A percentile compares a stretch with the other conserved stretches of the same genome.
These are phyloP conservation scores for Melanogrammus aeglefinus DNA, from an alignment of 2,797 vertebrate species.

Conservation along the genomic window DNA sequence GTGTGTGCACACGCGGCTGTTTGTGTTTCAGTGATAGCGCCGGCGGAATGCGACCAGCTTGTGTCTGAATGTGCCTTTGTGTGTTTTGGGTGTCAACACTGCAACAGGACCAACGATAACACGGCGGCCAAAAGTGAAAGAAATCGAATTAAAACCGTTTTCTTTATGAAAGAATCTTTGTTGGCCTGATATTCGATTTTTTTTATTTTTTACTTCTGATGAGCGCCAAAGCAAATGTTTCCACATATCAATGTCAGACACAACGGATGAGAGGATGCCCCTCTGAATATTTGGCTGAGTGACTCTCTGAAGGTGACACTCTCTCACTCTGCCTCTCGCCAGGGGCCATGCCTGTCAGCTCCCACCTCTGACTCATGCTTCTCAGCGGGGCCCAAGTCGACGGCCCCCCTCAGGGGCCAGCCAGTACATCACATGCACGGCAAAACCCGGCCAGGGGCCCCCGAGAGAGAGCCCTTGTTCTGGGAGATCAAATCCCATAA, in stretches of 20 bases:
- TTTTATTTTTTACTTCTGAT: constrained; percentile 9
- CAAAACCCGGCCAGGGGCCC: constrained; percentile 53
- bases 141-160: constrained; percentile 32
- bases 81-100: constrained; percentile 47
- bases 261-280: constrained; percentile 14
- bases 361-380: constrained; percentile 64
- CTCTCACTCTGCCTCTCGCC: constrained; percentile 48
- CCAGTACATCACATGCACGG: constrained; percentile 41
- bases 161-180: constrained; percentile 28
- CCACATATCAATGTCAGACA: constrained; percentile 44
- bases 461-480: constrained; percentile 47
- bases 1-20: constrained; percentile 62
- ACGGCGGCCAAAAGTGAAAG: constrained; percentile 24
- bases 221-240: constrained; percentile 62
- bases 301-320: constrained; percentile 52
- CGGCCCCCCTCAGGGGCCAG: constrained; percentile 40
- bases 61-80: constrained; percentile 68
- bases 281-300: constrained; percentile 43
- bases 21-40: constrained; percentile 68
- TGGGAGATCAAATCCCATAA: constrained; percentile 78
- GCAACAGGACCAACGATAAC: constrained; percentile 31
- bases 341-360: constrained; percentile 61
- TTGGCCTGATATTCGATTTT: constrained; percentile 8
- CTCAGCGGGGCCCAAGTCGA: constrained; percentile 58
- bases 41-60: constrained; percentile 69